phyloP scores from a whole-genome alignment of 2,888 invertebrate species.

The Drosophila vallismaia region DNA sequence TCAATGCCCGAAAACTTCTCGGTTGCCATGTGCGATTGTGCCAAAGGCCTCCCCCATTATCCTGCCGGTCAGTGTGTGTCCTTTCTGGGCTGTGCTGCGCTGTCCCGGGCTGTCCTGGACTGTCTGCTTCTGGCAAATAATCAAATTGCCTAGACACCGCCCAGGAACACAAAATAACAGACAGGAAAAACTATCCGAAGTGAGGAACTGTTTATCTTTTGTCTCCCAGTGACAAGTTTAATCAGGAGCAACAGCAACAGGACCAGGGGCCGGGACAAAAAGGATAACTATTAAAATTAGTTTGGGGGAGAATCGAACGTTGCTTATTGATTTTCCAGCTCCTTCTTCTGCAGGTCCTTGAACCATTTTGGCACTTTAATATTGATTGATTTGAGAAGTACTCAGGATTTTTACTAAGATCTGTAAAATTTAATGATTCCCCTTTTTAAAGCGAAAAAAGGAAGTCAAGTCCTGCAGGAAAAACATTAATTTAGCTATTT shows the following conservation, averaged over 20 bases:
- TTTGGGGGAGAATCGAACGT: slow-evolving; percentile 48
- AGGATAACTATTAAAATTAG: slow-evolving; percentile 78
- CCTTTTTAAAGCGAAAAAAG: background rate
- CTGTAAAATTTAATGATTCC: background rate
- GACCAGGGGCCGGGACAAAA: slow-evolving; percentile 51
- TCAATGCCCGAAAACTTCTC: slow-evolving; percentile 72
- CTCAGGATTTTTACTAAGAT: too few species aligned
- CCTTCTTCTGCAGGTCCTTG: slow-evolving; percentile 35
- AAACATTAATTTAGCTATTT: slow-evolving; percentile 77
- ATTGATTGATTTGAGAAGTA: background rate
- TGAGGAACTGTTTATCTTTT: slow-evolving; percentile 73
- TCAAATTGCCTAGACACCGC: slow-evolving; percentile 74
- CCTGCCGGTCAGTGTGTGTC: slow-evolving; percentile 33
- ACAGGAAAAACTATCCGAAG: slow-evolving; percentile 47
- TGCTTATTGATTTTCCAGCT: slow-evolving; percentile 62
- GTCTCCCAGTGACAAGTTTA: slow-evolving; percentile 76
- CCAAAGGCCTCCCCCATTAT: slow-evolving; percentile 13
- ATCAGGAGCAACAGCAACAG: slow-evolving; percentile 55
- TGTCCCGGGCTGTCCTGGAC: slow-evolving; percentile 15
- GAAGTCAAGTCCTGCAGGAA: slow-evolving; percentile 23
- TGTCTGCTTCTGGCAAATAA: slow-evolving; percentile 75
- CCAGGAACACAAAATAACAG: slow-evolving; percentile 28
- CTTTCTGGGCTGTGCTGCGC: slow-evolving; percentile 14
- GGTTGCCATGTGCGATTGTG: slow-evolving; percentile 36
- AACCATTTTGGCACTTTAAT: slow-evolving; percentile 77